Evolutionary conservation across 2,888 invertebrate genomes (phyloP).

Genomic region (Lamellibrachia satsuma): DNA sequence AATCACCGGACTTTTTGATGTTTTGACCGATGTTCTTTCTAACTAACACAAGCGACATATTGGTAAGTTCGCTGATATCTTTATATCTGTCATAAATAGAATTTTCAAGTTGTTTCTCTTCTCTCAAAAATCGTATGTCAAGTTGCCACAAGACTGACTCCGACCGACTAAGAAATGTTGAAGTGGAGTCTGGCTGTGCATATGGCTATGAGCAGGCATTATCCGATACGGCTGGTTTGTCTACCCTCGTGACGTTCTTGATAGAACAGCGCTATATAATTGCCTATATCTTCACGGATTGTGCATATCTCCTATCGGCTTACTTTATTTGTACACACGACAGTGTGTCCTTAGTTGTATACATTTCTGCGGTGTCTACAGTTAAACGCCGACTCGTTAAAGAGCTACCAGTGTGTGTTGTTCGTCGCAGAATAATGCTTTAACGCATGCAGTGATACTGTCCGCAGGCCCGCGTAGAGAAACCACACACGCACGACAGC

Average conservation of each 20-base stretch:
- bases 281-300: constrained; percentile 13
- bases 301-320: background rate
- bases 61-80: too few species aligned
- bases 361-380: background rate
- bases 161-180: background rate
- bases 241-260: background rate
- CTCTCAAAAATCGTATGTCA: background rate
- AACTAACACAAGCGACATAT: too few species aligned
- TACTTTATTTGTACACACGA: background rate
- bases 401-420: background rate
- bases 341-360: background rate
- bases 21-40: too few species aligned
- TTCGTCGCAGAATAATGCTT: background rate
- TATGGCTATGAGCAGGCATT: background rate
- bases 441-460: background rate
- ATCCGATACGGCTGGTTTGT: background rate
- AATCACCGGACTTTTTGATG: too few species aligned
- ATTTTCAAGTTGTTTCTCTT: background rate
- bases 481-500: background rate
- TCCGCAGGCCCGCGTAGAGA: background rate
- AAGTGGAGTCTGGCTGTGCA: background rate
- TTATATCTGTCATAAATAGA: too few species aligned
- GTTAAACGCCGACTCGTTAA: constrained; percentile 5
- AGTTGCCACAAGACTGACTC: background rate
- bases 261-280: background rate